phyloP scores from a whole-genome alignment of 2,113 vertebrate genomes.

The Merops nubicus region DNA sequence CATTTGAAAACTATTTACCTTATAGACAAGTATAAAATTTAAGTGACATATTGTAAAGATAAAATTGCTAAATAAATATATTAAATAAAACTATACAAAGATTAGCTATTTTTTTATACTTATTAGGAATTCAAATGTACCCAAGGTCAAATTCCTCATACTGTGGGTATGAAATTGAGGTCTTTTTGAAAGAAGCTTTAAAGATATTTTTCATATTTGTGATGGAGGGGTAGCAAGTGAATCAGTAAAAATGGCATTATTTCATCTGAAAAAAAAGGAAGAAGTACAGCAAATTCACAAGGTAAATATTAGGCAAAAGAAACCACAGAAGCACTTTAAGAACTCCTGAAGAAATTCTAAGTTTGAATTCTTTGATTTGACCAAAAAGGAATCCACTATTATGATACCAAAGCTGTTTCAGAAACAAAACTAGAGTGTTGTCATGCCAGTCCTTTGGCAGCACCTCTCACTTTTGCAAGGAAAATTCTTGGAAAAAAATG shows the following conservation, averaged over 20 bases:
- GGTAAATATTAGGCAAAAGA: background rate
- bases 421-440: background rate
- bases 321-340: background rate
- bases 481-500: background rate
- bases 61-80: background rate
- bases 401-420: background rate
- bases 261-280: background rate
- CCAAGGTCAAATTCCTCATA: background rate
- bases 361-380: background rate
- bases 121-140: background rate
- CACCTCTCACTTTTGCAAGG: background rate
- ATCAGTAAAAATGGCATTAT: background rate
- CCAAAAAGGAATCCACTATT: background rate
- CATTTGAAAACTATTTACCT: background rate
- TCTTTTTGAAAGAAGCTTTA: background rate
- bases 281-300: background rate
- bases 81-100: background rate
- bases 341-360: background rate
- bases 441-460: background rate
- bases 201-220: background rate
- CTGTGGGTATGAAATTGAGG: background rate
- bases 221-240: background rate
- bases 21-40: background rate
- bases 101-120: background rate
- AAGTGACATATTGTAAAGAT: background rate